phyloP scores from a whole-genome alignment of 1,140 invertebrate genomes.

The Panagrolaimus sp. region DNA sequence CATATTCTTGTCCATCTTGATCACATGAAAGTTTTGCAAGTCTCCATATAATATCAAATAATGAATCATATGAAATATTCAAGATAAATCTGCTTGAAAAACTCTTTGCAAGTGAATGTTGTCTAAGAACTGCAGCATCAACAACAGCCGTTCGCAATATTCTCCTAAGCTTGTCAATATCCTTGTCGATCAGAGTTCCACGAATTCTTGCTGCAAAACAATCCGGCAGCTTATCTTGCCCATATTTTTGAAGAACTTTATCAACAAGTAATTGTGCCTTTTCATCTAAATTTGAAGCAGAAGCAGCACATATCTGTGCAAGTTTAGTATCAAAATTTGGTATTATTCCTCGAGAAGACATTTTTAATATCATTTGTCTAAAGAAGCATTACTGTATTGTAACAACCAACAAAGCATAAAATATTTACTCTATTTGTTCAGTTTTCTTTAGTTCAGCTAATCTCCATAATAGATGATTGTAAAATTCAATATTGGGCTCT shows the following conservation, averaged over 20 bases:
- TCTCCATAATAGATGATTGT: slow-evolving; percentile 19
- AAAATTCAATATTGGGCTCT: slow-evolving; percentile 13
- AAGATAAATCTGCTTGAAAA: slow-evolving; percentile 1
- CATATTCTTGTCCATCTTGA: slow-evolving; percentile 17
- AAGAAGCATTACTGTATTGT: neutral
- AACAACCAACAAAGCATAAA: neutral
- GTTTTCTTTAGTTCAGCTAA: slow-evolving; percentile 14
- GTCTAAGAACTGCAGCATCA: neutral
- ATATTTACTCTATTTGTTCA: slow-evolving; percentile 18
- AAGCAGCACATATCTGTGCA: slow-evolving; percentile 11
- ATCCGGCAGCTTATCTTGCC: neutral
- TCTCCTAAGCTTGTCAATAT: slow-evolving; percentile 4
- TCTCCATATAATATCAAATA: slow-evolving; percentile 18
- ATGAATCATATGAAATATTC: neutral
- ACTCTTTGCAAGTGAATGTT: too few species aligned
- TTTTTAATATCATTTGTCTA: slow-evolving; percentile 14
- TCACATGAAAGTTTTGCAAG: slow-evolving; percentile 1
- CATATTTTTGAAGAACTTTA: slow-evolving; percentile 1
- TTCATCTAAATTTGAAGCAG: slow-evolving; percentile 3
- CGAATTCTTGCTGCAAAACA: slow-evolving; percentile 12
- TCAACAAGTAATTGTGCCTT: slow-evolving; percentile 11
- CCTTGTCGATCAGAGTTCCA: neutral
- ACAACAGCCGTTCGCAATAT: slow-evolving; percentile 4
- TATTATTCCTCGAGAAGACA: slow-evolving; percentile 15
- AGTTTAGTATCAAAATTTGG: slow-evolving; percentile 14